A percentile compares a stretch with the other conserved stretches of the same genome.
Evolutionary conservation across 2,797 vertebrate genomes (phyloP).

Genomic region (Eidolon dupreanum): DNA sequence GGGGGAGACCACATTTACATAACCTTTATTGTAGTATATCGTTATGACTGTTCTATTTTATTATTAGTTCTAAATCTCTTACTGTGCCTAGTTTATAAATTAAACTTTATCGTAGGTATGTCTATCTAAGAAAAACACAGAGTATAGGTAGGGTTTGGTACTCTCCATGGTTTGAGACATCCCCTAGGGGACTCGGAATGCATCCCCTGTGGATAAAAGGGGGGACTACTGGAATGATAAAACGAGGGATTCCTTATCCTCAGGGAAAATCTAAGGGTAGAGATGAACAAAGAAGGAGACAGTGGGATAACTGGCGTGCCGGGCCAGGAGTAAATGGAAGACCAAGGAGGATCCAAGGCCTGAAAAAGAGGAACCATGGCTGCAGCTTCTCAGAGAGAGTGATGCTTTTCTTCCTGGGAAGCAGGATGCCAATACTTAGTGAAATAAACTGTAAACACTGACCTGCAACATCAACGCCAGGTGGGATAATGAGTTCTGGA

Average conservation of each 20-base stretch:
- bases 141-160: neutral
- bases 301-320: neutral
- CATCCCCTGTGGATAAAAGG: no score
- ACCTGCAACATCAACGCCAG: neutral
- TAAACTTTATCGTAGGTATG: neutral
- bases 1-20: neutral
- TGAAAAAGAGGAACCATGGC: neutral
- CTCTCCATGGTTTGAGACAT: no score
- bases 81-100: neutral
- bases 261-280: neutral
- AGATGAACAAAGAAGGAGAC: neutral
- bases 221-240: neutral
- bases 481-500: neutral
- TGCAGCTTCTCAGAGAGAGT: conserved; percentile 26
- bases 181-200: neutral
- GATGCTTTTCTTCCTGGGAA: conserved; percentile 28
- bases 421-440: neutral
- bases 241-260: neutral
- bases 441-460: neutral
- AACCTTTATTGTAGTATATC: neutral
- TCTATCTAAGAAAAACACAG: neutral
- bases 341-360: neutral
- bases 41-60: neutral
- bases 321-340: neutral
- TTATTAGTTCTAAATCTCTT: no score